Base-by-base conservation (phyloP, 2,113 vertebrate species). In the Carassius auratus region DNA sequence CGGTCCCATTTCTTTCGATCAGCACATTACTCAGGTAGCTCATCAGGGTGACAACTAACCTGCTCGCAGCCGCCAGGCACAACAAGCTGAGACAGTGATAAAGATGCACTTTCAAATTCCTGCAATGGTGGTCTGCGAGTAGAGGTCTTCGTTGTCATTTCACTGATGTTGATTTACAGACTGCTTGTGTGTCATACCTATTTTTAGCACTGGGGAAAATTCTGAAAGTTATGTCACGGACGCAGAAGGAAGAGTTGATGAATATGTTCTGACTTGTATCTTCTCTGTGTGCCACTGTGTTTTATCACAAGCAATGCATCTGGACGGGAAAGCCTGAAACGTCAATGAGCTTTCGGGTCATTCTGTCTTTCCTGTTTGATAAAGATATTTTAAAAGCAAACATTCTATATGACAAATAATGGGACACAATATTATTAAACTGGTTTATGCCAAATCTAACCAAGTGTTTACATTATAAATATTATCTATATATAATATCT, bases 1-100 rank as follows among this genome's bases (percentile, higher is more conserved):
- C n/a, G 33, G 68, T 78, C 45, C 21, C 73, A 81, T 76, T 71
- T 80, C 66, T 86, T 86, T 73, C 74, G 23, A 87, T 84, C 84
- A 81, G 64, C 73, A 86, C 83, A 86, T 86, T 61, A 81, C 61
- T 79, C 84, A 81, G 81, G n/a, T 36, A 62, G 48, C 64, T 77
- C 81, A 89, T 81, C 81, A 84, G 52, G 19, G 23, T 36, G 78
- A 75, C 86, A 83, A 78, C 69, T 36, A 84, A 76, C 52, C 85
- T 82, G 86, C 61, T 79, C 38, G n/a, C 73, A 23, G 9, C 75
- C 61, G 36, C 55, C 26, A 36, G 68, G 19, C 59, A 81, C 86
- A 85, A 86, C 45, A 76, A 48, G 84, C 57, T 26, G 81, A 42
- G 57, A 55, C 52, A 84, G 86, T 33, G 62, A 84, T 86, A 84